A percentile compares a stretch with the other conserved stretches of the same genome.
phyloP scores from a whole-genome alignment of 1,140 invertebrate species.

The Oppia nitens region DNA sequence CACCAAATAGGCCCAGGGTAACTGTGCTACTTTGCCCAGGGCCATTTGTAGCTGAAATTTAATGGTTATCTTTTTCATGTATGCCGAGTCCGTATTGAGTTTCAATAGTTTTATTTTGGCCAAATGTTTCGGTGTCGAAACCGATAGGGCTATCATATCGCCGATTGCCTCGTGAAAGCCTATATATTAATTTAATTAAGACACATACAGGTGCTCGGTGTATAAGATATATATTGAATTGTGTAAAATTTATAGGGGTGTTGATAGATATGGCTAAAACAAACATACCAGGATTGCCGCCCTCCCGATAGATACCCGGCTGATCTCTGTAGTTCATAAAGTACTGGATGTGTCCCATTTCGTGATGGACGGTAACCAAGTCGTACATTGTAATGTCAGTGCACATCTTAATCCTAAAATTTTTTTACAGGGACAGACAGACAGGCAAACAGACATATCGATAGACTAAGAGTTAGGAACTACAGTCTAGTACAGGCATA shows the following conservation, averaged over 20 bases:
- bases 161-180: slow-evolving; percentile 87
- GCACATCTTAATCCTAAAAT: slow-evolving; percentile 83
- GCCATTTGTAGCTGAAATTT: slow-evolving; percentile 62
- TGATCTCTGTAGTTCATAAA: slow-evolving; percentile 60
- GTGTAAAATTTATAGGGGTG: too few species aligned
- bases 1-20: slow-evolving; percentile 69
- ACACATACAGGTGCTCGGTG: too few species aligned
- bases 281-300: slow-evolving; percentile 70
- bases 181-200: too few species aligned
- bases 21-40: slow-evolving; percentile 65
- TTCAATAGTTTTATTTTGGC: slow-evolving; percentile 53
- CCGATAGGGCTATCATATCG: slow-evolving; percentile 63
- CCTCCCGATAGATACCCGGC: slow-evolving; percentile 48
- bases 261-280: too few species aligned
- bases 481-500: too few species aligned
- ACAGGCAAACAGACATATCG: too few species aligned
- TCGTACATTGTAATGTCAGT: slow-evolving; percentile 51
- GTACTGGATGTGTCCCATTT: slow-evolving; percentile 73
- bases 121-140: slow-evolving; percentile 53
- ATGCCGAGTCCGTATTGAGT: slow-evolving; percentile 32
- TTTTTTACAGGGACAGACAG: too few species aligned
- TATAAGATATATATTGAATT: too few species aligned
- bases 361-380: slow-evolving; percentile 61
- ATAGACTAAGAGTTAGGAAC: too few species aligned
- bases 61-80: slow-evolving; percentile 25